phyloP scores from a whole-genome alignment of 2,113 vertebrate genomes.

The Urocitellus parryii region DNA sequence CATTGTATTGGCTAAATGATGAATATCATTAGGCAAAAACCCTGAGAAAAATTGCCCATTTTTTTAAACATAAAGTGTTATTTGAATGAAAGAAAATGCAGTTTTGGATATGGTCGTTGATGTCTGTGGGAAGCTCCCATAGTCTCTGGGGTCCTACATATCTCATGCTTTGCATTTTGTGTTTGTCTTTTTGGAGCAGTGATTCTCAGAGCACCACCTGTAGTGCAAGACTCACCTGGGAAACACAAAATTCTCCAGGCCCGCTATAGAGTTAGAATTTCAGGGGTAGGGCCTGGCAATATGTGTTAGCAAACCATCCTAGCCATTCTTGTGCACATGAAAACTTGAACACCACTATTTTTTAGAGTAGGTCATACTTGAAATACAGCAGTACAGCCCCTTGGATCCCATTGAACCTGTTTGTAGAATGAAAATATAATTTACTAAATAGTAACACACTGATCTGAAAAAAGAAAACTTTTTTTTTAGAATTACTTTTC shows the following conservation, averaged over 20 bases:
- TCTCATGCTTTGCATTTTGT: not conserved
- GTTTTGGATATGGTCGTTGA: not conserved
- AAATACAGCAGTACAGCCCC: not conserved
- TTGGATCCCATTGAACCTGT: not conserved
- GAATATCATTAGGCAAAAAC: not conserved
- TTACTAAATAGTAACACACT: not conserved
- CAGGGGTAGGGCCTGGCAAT: not conserved
- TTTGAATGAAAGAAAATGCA: conserved; percentile 1
- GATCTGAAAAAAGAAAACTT: not conserved
- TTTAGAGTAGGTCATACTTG: not conserved
- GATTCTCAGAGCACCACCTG: not conserved
- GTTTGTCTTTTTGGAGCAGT: not conserved
- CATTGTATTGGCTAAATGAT: not conserved
- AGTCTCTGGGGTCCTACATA: not conserved
- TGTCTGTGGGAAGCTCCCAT: not conserved
- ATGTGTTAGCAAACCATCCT: not conserved
- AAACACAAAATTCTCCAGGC: not conserved
- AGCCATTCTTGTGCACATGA: not conserved
- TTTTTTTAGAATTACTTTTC: not conserved
- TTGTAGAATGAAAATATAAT: not conserved
- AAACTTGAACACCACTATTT: not conserved
- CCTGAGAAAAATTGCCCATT: not conserved
- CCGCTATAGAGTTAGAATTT: not conserved
- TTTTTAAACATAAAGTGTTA: not conserved
- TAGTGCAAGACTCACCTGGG: too few species aligned